Evolutionary conservation across 2,888 invertebrate species (phyloP), one percentile per base, ranked within the genome.

Genomic region (Drepana falcataria): DNA sequence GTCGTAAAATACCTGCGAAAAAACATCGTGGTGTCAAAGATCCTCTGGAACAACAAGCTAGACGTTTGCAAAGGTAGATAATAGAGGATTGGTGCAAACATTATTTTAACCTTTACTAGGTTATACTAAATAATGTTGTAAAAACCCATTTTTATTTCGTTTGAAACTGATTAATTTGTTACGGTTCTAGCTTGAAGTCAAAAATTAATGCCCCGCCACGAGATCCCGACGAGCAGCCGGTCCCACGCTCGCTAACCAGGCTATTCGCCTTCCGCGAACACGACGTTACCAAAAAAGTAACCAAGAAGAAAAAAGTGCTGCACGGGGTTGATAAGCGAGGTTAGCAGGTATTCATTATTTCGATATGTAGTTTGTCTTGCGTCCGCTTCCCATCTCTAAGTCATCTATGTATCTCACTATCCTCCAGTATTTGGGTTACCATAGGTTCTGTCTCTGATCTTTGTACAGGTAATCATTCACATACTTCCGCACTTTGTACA

Each of bases 21-120:
- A 96, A 96, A 79, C 96, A 96, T 72, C 93, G 93, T 60, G 95
- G 95, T 35, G 92, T 96, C 1, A 95, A 95, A 73, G 96, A 96
- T 85, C 96, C 96, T 1, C 79, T 94, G 35, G 93, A 94, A 69
- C 96, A 96, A 78, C 92, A 92, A 61, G 93, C 92, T 4, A 88
- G 88, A 67, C 91, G 94, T 60, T 79, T 93, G 52, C 89, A 92
- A 67, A 93, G 92, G 96, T 96, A 91, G 49, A 49, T 52, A n/a
- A 3, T 5, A 5, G 3, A 37, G 37, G 37, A 37, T 5, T 37
- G 1, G 37, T 37, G 37, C 4, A 37, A 37, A 37, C 5, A 37
- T 37, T 4, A 37, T 5, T 37, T 37, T 4, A 37, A 4, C 3
- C 37, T 5, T 37, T 37, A 37, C 37, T 37, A 4, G 4, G 37